Base-by-base conservation (phyloP, 2,888 invertebrate genomes). In the Diarsia mendica region DNA sequence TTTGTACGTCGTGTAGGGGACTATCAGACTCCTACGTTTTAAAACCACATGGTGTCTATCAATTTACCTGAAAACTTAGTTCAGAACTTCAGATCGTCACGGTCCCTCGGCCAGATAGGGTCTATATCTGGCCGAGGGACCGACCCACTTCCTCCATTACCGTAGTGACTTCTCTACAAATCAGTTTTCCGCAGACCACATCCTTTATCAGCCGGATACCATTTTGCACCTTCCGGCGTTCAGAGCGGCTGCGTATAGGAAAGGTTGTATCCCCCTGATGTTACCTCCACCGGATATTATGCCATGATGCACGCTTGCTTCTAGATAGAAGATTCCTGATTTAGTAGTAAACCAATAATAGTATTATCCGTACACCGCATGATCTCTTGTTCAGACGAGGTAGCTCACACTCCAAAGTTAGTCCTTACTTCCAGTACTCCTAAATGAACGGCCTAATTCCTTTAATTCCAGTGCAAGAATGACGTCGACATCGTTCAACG, bases 401-500 rank as follows among this genome's bases (percentile, higher is more conserved):
- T n/a, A 28, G n/a, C 64, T 44, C 15, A 23, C 9, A n/a, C 5
- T n/a, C 46, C 28, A n/a, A 46, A 20, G 15, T 44, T 28, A 53
- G 15, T 33, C 18, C 48, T 20, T 20, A 23, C n/a, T 46, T 58
- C 1, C 28, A 28, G 28, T 44, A 13, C 46, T 67, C 23, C 18
- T 20, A 23, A 18, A 39, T 53, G 51, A n/a, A 75, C 23, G 8
- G 20, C 11, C 0, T 3, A 18, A 44, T 33, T 46, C 18, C 6
- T 68, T 68, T n/a, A 11, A 67, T 88, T 83, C 60, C 80, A 87
- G 88, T 73, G 87, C 77, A 94, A 87, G 78, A 85, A 97, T 97
- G 96, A 96, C 96, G 89, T 96, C 97, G 55, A 97, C 97, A 88
- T 94, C 96, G 73, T 94, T 97, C 89, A 97, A 97, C 94, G 96